Evolutionary conservation across 2,797 vertebrate genomes (phyloP), one percentile per base, ranked within the genome.

Genomic region (Anguilla megastoma): DNA sequence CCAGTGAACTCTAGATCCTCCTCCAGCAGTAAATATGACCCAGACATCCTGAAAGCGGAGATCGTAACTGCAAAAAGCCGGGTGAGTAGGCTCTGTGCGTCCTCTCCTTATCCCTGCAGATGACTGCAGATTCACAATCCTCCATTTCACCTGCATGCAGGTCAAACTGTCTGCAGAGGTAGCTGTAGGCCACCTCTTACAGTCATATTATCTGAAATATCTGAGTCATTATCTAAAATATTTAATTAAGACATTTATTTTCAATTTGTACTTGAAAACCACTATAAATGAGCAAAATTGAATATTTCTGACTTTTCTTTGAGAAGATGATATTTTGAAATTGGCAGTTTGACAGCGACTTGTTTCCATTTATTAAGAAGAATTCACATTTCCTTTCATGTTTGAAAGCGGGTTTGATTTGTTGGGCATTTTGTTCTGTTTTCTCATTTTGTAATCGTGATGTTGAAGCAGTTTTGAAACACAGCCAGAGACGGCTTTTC

Each of bases 41-140:
- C 98, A 0, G 98, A 99, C 89, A 99, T 99, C 94, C 97, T 99
- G 86, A 99, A 99, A 94, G 98, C 98, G 0, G 98, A 99, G 93
- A 99, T 99, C 71, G 95, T 98, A 91, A 99, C 98, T 10, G 97
- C 98, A 85, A 99, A 98, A 94, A 98, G 97, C 92, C 97, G 98
- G 96, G 98, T 99, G 96, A 95, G 97, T 89, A 3, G 85, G 8
- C 9, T 10, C 7, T 54, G 10, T 21, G 33, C 24, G 2, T 18
- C 2, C 45, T 50, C 36, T 52, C 3, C 24, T 84, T 3, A 58
- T 45, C 41, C 54, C 21, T 24, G 9, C 21, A 36, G 5, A 10
- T 45, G 63, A 2, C 16, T 41, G 48, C 24, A 63, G 4, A 69
- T 69, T 69, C 63, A 27, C 7, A 69, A 7, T 69, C 7, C 63